phyloP scores from a whole-genome alignment of 2,797 vertebrate species.

The Neosilurus mollespiculum region DNA sequence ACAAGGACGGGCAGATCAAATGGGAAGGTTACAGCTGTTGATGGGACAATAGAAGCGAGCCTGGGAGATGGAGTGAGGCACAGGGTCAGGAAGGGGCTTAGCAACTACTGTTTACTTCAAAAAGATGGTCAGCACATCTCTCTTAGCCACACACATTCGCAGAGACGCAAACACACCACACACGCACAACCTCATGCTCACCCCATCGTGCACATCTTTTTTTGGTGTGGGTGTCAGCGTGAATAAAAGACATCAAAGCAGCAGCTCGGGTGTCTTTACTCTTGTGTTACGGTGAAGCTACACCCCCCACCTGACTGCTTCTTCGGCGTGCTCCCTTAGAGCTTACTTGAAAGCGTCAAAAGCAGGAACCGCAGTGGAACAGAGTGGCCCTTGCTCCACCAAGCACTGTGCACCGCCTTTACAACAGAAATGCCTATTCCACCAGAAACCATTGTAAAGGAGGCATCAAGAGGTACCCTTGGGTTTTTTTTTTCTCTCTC shows the following conservation, averaged over 20 bases:
- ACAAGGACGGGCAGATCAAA: constrained; percentile 49
- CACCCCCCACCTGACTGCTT: constrained; percentile 12
- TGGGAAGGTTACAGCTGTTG: constrained; percentile 49
- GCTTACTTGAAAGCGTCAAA: constrained; percentile 71
- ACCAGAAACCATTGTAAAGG: constrained; percentile 38
- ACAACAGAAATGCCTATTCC: constrained; percentile 33
- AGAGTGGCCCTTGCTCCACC: constrained; percentile 66
- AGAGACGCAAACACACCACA: constrained; percentile 36
- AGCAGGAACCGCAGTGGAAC: constrained; percentile 54
- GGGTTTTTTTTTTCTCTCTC: neutral
- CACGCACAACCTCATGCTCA: constrained; percentile 44
- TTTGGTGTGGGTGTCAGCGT: constrained; percentile 75
- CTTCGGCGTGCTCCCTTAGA: constrained; percentile 45
- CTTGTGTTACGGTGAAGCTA: constrained; percentile 68
- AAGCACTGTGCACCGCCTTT: constrained; percentile 59
- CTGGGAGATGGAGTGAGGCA: constrained; percentile 5
- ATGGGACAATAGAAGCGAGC: constrained; percentile 26
- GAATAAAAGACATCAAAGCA: constrained; percentile 88
- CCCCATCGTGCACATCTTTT: constrained; percentile 54
- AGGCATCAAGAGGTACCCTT: constrained; percentile 34
- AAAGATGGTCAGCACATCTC: constrained; percentile 63
- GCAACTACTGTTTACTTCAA: constrained; percentile 71
- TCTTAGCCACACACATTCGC: constrained; percentile 36
- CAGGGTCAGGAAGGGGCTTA: constrained; percentile 47
- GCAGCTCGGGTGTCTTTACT: constrained; percentile 68